These are phyloP conservation scores for Hartigia nigra DNA, from an alignment of 2,888 invertebrate genomes.

Conservation along the genomic window DNA sequence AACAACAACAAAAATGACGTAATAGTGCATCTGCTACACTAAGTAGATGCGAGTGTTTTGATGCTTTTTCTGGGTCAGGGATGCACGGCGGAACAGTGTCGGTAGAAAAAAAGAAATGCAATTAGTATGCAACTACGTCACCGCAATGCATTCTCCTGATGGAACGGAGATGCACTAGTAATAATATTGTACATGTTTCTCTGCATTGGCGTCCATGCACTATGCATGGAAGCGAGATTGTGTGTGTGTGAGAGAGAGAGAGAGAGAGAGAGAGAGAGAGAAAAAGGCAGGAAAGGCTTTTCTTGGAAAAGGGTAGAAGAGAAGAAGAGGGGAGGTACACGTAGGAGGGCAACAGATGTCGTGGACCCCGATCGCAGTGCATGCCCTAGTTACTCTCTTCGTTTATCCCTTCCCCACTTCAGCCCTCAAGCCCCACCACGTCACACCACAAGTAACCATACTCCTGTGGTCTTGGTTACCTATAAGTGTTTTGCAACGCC, in stretches of 20 bases:
- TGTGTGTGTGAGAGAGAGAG: not conserved
- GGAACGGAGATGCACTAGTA: not conserved
- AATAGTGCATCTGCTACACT: not conserved
- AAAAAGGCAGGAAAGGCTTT: too few relatives aligned
- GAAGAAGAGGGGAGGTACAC: not conserved
- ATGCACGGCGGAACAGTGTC: not conserved
- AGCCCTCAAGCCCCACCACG: not conserved
- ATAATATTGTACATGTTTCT: not conserved
- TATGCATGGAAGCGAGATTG: not conserved
- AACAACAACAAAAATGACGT: not conserved
- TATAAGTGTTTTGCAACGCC: not conserved
- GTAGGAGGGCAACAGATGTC: slow-evolving; percentile 45
- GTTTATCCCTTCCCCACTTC: slow-evolving; percentile 12
- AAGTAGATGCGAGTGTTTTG: not conserved
- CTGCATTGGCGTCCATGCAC: not conserved
- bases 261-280: not conserved
- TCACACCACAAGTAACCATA: not conserved
- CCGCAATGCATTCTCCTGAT: not conserved
- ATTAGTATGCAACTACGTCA: not conserved
- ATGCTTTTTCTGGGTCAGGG: not conserved
- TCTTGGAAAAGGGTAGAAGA: not conserved
- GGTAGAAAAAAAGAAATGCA: not conserved
- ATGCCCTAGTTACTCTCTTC: slow-evolving; percentile 36
- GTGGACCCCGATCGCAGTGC: slow-evolving; percentile 38
- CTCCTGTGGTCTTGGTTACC: not conserved